Percentiles rank a stretch among this genome's conserved stretches.
Evolutionary conservation across 2,888 invertebrate species (phyloP).

Genomic region (Meteorus colon): DNA sequence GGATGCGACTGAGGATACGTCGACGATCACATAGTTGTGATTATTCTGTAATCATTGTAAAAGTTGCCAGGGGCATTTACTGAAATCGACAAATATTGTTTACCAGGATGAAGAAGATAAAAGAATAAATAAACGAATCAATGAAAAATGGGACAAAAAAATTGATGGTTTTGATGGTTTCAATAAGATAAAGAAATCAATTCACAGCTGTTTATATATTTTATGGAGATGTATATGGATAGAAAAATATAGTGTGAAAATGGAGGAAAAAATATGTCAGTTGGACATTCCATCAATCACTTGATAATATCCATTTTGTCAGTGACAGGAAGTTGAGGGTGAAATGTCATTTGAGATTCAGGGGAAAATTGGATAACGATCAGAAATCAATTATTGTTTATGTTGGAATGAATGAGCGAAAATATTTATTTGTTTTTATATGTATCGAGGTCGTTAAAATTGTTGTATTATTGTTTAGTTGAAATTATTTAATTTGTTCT

Average conservation of each 20-base stretch:
- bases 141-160: background rate
- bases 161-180: no score
- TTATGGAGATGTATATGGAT: background rate
- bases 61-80: background rate
- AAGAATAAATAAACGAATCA: background rate
- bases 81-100: background rate
- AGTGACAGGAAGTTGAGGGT: background rate
- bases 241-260: background rate
- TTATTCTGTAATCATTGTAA: constrained; percentile 56
- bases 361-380: constrained; percentile 25
- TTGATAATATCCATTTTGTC: background rate
- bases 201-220: background rate
- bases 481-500: no score
- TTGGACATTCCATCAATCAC: constrained; percentile 2
- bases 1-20: constrained; percentile 27
- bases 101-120: background rate
- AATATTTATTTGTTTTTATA: background rate
- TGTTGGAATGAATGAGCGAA: no score
- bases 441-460: no score
- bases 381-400: constrained; percentile 22
- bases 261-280: background rate
- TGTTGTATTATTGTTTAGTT: no score
- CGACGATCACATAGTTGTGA: constrained; percentile 48
- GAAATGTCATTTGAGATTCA: background rate
- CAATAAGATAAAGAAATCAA: no score